These are phyloP conservation scores for Cryptocephalus primarius DNA, from an alignment of 2,888 invertebrate species.

Conservation along the genomic window DNA sequence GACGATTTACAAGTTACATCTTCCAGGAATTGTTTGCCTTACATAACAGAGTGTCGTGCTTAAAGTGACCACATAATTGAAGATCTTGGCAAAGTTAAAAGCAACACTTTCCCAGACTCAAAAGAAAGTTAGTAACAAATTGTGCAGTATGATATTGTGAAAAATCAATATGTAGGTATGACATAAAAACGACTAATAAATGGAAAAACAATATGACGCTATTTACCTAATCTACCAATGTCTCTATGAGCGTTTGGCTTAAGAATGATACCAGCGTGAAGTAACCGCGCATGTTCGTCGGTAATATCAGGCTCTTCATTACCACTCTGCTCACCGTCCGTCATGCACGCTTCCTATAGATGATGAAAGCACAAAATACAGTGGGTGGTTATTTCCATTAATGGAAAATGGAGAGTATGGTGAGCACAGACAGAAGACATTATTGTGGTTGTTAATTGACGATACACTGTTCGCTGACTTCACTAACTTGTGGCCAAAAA, in stretches of 20 bases:
- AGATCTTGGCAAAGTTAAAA: too few species aligned
- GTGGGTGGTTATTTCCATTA: not conserved
- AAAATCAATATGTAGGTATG: too few species aligned
- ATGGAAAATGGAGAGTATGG: not conserved
- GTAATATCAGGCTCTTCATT: conserved; percentile 56
- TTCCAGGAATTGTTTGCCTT: too few species aligned
- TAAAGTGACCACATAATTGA: too few species aligned
- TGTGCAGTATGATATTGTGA: too few species aligned
- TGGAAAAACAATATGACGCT: not conserved
- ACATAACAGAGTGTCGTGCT: too few species aligned
- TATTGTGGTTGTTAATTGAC: conserved; percentile 6
- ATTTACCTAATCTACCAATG: conserved; percentile 28
- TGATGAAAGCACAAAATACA: conserved; percentile 14
- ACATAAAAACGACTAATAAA: too few species aligned
- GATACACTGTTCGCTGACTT: conserved; percentile 4
- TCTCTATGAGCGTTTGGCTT: conserved; percentile 33
- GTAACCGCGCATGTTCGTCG: conserved; percentile 61
- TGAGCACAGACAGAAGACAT: conserved; percentile 9
- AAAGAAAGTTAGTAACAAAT: too few species aligned
- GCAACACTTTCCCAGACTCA: too few species aligned
- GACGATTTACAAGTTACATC: too few species aligned
- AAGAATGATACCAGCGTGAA: conserved; percentile 39
- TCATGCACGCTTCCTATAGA: conserved; percentile 40
- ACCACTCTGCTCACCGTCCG: conserved; percentile 48
- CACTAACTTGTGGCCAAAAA: not conserved